These are phyloP conservation scores for Micronisus gabar DNA, from an alignment of 2,113 vertebrate species.

Conservation along the genomic window DNA sequence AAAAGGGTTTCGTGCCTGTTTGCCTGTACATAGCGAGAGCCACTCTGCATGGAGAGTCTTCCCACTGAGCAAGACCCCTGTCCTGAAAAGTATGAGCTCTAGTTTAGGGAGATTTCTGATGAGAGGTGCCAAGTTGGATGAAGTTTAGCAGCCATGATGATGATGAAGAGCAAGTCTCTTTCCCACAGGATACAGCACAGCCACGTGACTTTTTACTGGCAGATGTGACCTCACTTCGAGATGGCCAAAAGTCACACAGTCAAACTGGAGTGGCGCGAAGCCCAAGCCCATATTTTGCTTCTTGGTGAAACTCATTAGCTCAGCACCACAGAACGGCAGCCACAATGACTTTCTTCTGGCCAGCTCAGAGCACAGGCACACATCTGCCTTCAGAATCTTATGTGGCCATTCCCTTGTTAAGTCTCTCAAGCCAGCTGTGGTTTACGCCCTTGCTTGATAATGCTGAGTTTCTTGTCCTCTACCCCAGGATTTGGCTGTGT, in stretches of 20 bases:
- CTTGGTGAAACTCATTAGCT: neutral
- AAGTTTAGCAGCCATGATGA: neutral
- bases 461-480: neutral
- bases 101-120: neutral
- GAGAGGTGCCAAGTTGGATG: rapidly evolving
- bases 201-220: neutral
- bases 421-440: neutral
- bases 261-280: neutral
- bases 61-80: neutral
- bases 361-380: neutral
- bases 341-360: neutral
- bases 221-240: neutral
- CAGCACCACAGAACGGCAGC: neutral
- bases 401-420: neutral
- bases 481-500: neutral
- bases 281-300: neutral
- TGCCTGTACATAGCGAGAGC: neutral
- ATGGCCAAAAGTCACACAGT: neutral
- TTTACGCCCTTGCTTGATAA: neutral
- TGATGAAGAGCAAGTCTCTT: neutral
- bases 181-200: neutral
- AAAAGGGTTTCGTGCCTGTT: neutral
- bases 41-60: neutral
- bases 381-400: neutral
- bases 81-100: neutral